These are phyloP conservation scores for Apostichopus californicus DNA, from an alignment of 35 echinoderm and acorn worm genomes.

Conservation along the genomic window DNA sequence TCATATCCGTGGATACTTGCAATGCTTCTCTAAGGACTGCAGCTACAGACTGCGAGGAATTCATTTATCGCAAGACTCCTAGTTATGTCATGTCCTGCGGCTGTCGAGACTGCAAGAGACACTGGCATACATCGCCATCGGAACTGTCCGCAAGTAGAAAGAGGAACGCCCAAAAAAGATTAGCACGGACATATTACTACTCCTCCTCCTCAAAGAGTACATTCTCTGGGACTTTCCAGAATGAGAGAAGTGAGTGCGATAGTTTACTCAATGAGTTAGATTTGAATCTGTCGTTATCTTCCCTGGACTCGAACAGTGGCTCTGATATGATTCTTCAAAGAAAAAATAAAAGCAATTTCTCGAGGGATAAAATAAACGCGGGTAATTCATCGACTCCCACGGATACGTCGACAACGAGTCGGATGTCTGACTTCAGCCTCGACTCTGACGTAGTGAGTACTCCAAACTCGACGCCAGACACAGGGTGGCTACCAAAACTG, in stretches of 20 bases:
- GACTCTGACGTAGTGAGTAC: not conserved
- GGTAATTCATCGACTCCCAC: not conserved
- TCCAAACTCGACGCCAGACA: not conserved
- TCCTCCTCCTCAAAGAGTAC: not conserved
- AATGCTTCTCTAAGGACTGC: not conserved
- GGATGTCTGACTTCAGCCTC: not conserved
- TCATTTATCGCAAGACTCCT: slow-evolving; percentile 19
- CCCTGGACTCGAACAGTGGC: not conserved
- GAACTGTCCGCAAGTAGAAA: not conserved
- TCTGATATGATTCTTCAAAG: not conserved
- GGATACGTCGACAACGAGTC: not conserved
- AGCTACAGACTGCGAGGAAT: not conserved
- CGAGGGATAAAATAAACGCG: not conserved
- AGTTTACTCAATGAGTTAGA: slow-evolving; percentile 1
- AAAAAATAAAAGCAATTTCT: too few relatives aligned
- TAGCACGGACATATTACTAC: slow-evolving; percentile 6
- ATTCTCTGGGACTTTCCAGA: not conserved
- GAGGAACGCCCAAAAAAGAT: not conserved
- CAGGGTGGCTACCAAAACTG: too few relatives aligned
- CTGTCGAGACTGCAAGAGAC: slow-evolving; percentile 4
- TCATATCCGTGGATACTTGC: not conserved
- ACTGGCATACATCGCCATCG: not conserved
- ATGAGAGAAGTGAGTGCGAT: not conserved
- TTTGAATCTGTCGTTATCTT: not conserved
- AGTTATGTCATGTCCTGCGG: slow-evolving; percentile 30